Evolutionary conservation across 2,113 vertebrate genomes (phyloP).

Genomic region (Grammomys dolichurus): DNA sequence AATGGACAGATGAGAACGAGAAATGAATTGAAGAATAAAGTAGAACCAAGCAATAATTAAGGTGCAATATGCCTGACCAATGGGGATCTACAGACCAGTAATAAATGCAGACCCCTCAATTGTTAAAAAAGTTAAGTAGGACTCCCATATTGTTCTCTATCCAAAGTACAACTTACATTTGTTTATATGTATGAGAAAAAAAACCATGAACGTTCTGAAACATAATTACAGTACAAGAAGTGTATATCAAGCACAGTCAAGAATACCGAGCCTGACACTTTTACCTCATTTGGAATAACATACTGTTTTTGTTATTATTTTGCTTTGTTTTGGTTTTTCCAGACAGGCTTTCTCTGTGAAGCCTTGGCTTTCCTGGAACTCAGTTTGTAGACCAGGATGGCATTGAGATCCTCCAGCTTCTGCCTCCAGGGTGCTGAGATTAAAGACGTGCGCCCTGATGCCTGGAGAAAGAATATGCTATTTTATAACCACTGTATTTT

Average conservation of each 20-base stretch:
- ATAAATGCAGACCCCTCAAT: background rate
- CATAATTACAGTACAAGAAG: background rate
- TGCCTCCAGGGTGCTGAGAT: too few species aligned
- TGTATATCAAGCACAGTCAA: background rate
- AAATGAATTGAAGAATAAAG: background rate
- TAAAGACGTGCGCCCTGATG: too few species aligned
- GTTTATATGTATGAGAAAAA: conserved; percentile 21
- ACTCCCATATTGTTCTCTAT: background rate
- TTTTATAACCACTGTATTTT: background rate
- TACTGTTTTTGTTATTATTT: too few species aligned
- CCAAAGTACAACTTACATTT: conserved; percentile 20
- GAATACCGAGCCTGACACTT: background rate
- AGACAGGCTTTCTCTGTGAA: too few species aligned
- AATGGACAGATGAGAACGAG: background rate
- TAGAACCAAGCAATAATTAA: background rate
- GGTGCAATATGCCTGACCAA: background rate
- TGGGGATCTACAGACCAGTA: background rate
- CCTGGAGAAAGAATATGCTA: background rate
- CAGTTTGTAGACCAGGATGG: too few species aligned
- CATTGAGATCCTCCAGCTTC: too few species aligned
- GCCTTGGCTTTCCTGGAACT: too few species aligned
- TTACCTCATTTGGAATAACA: conserved; percentile 8
- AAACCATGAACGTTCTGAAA: background rate
- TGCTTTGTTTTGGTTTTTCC: background rate
- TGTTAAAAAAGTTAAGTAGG: background rate